These are phyloP conservation scores for Pachycephala philippinensis DNA, from an alignment of 2,113 vertebrate genomes.

Conservation along the genomic window DNA sequence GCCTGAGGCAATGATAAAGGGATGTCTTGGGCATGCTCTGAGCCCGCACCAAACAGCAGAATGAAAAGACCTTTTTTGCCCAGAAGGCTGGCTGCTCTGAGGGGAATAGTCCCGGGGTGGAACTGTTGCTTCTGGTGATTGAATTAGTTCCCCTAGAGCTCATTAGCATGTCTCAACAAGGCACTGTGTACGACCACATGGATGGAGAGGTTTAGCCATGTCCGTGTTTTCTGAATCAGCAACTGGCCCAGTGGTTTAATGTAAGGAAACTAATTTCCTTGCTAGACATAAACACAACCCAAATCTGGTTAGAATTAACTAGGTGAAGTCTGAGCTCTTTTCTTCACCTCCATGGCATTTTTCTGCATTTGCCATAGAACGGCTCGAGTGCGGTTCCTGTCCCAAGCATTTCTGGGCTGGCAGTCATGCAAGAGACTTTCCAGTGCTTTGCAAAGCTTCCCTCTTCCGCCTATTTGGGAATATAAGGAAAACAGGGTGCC, in stretches of 20 bases:
- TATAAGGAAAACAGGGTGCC: neutral
- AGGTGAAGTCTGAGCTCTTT: constrained; percentile 3
- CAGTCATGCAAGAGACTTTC: neutral
- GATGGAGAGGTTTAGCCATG: neutral
- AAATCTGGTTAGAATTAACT: constrained; percentile 3
- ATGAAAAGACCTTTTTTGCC: neutral
- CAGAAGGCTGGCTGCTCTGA: neutral
- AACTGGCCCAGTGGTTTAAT: neutral
- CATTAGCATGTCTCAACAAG: neutral
- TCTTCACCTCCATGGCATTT: neutral
- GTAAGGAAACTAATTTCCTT: neutral
- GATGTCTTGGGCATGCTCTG: neutral
- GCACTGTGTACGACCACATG: neutral
- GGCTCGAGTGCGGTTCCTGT: neutral
- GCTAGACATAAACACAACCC: neutral
- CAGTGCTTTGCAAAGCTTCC: neutral
- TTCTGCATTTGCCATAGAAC: neutral
- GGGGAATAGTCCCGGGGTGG: neutral
- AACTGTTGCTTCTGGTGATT: neutral
- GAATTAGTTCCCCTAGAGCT: neutral
- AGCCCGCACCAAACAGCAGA: neutral
- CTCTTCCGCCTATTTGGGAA: neutral
- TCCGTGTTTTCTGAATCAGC: neutral
- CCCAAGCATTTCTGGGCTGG: neutral
- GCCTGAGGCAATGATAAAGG: neutral